Conservation (phyloP, 1,140 invertebrate species). For the Pseudomyrmex flavicornis region DNA sequence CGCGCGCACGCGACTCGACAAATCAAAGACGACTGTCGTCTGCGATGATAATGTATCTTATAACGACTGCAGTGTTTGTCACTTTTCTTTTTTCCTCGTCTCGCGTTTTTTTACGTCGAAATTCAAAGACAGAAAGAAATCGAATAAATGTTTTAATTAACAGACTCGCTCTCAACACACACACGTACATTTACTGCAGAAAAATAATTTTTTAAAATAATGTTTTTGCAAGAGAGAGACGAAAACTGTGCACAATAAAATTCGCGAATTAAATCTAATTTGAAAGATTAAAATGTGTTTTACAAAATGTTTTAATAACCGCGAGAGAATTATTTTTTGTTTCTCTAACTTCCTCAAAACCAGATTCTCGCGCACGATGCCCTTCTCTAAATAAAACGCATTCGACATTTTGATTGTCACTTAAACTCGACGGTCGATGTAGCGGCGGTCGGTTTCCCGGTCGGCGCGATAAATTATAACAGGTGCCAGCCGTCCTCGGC, state of each 20-base stretch:
- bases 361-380: not conserved
- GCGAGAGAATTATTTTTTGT: not conserved
- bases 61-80: not conserved
- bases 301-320: not conserved
- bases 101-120: not conserved
- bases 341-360: not conserved
- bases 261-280: not conserved
- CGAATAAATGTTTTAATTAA: slow-evolving; percentile 7
- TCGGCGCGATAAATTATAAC: slow-evolving; percentile 53
- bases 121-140: not conserved
- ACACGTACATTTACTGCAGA: not conserved
- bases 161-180: not conserved
- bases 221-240: too few relatives aligned
- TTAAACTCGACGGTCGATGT: slow-evolving; percentile 46
- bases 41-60: not conserved
- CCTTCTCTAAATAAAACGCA: slow-evolving; percentile 10
- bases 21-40: not conserved
- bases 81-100: not conserved
- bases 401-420: slow-evolving; percentile 43
- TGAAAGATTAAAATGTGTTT: not conserved
- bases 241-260: too few relatives aligned
- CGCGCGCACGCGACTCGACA: not conserved
- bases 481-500: slow-evolving; percentile 40
- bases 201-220: not conserved
- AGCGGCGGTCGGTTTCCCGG: slow-evolving; percentile 29